Base-by-base conservation (phyloP, 2,888 invertebrate species). In the Tetragonula carbonaria region DNA sequence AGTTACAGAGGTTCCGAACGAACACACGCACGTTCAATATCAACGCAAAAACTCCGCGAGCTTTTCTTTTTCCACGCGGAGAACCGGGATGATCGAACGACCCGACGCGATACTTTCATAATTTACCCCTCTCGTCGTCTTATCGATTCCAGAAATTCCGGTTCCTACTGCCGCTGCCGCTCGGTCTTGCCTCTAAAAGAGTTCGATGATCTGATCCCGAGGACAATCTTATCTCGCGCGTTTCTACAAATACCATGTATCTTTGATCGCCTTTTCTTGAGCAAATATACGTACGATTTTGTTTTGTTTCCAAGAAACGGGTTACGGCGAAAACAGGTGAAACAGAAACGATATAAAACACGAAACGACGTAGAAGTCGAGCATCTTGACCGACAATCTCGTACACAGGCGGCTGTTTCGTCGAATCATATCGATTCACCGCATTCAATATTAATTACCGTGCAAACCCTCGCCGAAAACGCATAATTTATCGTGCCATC, bases 31-130 rank as follows among this genome's bases (percentile, higher is more conserved):
- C 71, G 53, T 78, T 45, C 71, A 66, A 4, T n/a, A 28, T 67
- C 71, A 59, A 66, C 77, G 87, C 80, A 82, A 87, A 88, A 88
- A 88, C 74, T 90, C 87, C 74, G 82, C 84, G 84, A 89, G 88
- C 74, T 86, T 88, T 86, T 84, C 89, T 86, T 55, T 59, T 86
- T 85, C 87, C 80, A 82, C 85, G 80, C 80, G 75, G 78, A 81
- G 77, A 82, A 80, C 65, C 62, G 71, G 79, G 77, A 86, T 83
- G 87, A 84, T 86, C 87, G 84, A 79, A 79, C 80, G 80, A 70
- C 38, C 80, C 68, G 23, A 21, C 67, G 73, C 78, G 68, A 68
- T 74, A 72, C 88, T 87, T 81, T 62, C 83, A 84, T 87, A 87
- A 88, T 88, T 88, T 81, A 80, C 76, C 79, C 74, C 80, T 51